Conservation (phyloP, 2,888 invertebrate species). For the Heliconius ethilla region DNA sequence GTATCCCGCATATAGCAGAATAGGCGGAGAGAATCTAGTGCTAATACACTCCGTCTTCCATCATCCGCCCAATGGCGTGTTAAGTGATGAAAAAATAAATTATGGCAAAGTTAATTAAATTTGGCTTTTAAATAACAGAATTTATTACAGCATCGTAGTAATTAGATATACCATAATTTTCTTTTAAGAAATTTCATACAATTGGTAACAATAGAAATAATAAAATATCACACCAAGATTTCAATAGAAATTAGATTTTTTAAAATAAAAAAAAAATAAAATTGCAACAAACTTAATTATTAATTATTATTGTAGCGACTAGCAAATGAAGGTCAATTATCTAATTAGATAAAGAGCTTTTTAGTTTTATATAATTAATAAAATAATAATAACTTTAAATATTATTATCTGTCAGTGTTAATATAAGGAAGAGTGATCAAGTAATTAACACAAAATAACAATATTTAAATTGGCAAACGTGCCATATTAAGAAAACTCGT, state of each 20-base stretch:
- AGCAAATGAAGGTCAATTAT: background rate
- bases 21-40: too few species aligned
- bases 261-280: background rate
- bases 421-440: background rate
- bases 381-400: background rate
- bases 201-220: background rate
- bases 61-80: too few species aligned
- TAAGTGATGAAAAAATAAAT: too few species aligned
- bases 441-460: background rate
- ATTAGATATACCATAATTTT: too few species aligned
- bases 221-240: background rate
- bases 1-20: too few species aligned
- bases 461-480: conserved; percentile 13
- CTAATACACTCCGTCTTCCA: too few species aligned
- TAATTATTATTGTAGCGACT: background rate
- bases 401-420: background rate
- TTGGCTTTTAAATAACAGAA: too few species aligned
- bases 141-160: too few species aligned
- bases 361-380: background rate
- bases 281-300: background rate
- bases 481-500: background rate
- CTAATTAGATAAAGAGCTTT: conserved; percentile 5
- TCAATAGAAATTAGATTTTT: background rate
- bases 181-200: too few species aligned
- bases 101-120: too few species aligned